Percentiles rank a stretch among this genome's conserved stretches.
phyloP scores from a whole-genome alignment of 2,888 invertebrate genomes.

The Orchesella flavescens region DNA sequence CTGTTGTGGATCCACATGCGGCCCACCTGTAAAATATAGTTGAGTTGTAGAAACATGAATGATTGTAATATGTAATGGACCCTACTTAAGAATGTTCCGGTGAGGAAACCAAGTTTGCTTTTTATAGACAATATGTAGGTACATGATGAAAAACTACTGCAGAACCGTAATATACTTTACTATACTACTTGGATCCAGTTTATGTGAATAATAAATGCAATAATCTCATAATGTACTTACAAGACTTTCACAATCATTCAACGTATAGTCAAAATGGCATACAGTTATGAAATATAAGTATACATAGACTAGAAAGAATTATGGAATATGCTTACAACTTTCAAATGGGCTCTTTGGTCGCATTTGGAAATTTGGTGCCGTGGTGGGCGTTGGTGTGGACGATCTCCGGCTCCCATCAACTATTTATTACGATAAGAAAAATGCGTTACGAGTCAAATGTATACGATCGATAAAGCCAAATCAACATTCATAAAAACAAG shows the following conservation, averaged over 20 bases:
- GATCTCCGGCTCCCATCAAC: slow-evolving; percentile 57
- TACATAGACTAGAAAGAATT: background rate
- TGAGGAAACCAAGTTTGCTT: slow-evolving; percentile 7
- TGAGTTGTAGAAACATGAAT: background rate
- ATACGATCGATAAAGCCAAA: background rate
- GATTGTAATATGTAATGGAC: background rate
- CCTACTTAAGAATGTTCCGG: background rate
- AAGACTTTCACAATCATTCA: slow-evolving; percentile 2
- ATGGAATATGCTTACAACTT: slow-evolving; percentile 44
- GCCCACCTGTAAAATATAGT: slow-evolving; percentile 51
- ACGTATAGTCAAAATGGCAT: background rate
- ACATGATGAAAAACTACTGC: background rate
- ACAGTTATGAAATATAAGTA: background rate
- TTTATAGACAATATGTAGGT: background rate
- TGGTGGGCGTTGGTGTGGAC: slow-evolving; percentile 55
- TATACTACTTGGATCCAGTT: background rate
- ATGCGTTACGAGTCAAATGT: background rate
- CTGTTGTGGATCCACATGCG: slow-evolving; percentile 58
- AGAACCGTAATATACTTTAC: background rate
- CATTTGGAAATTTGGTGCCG: slow-evolving; percentile 38
- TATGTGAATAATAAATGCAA: slow-evolving; percentile 47
- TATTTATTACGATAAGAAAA: slow-evolving; percentile 45
- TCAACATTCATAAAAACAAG: background rate
- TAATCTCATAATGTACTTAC: slow-evolving; percentile 41
- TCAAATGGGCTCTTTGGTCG: slow-evolving; percentile 62